Conservation (phyloP, 2,888 invertebrate genomes). For the Sympetrum striolatum region DNA sequence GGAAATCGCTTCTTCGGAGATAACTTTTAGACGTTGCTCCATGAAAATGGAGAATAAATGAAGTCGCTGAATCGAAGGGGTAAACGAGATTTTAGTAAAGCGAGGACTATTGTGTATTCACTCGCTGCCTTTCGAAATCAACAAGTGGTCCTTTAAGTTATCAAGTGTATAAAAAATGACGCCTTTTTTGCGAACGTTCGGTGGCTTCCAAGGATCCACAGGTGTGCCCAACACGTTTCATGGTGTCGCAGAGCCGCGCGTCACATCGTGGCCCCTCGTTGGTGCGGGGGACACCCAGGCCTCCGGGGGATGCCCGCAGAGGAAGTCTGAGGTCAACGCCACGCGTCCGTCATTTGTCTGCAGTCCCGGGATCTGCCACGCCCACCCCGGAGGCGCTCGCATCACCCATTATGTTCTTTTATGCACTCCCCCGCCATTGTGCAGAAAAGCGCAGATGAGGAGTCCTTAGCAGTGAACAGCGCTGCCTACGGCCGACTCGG, state of each 20-base stretch:
- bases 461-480: too few relatives aligned
- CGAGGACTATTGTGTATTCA: neutral
- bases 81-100: neutral
- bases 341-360: neutral
- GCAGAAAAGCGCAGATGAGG: neutral
- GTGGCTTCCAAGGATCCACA: neutral
- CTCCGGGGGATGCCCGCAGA: neutral
- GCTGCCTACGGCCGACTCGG: too few relatives aligned
- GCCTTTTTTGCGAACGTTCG: neutral
- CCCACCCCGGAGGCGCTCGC: neutral
- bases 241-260: neutral
- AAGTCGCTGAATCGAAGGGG: too few relatives aligned
- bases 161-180: neutral
- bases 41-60: too few relatives aligned
- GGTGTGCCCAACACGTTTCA: neutral
- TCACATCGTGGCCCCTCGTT: too few relatives aligned
- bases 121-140: neutral
- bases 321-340: neutral
- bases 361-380: neutral
- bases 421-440: neutral
- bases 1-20: too few relatives aligned
- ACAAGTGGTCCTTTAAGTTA: neutral
- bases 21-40: too few relatives aligned
- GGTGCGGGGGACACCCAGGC: too few relatives aligned
- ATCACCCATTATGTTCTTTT: neutral